Base-by-base conservation (phyloP, 2,113 vertebrate species). In the Asarcornis scutulata region DNA sequence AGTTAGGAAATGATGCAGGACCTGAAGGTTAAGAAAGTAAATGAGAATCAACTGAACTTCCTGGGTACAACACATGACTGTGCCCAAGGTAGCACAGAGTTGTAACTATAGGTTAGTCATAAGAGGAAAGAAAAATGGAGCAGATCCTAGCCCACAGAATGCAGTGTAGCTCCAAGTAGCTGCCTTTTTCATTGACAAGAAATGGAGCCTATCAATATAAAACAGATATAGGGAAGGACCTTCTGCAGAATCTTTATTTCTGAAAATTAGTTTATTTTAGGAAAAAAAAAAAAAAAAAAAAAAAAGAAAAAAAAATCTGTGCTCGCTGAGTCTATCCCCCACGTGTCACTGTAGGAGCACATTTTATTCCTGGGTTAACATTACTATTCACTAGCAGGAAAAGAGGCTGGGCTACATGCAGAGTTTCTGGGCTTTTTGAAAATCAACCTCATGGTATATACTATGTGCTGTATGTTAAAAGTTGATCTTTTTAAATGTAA, bases 401-500 rank as follows among this genome's bases (percentile, higher is more conserved):
- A 81, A 74, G n/a, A 44, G 40, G 9, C 26, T 69, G 56, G 20
- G 58, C 1, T 4, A 48, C 0, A 1, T 68, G 48, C 72, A 63
- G 34, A 31, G 23, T 34, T 94, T 58, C 77, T 75, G 38, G 67
- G 55, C 59, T 94, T 90, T 91, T 86, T 83, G 71, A 69, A 91
- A 83, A 59, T 60, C 74, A 82, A 31, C 60, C 78, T 92, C 64
- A 10, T 53, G 60, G 73, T 87, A 52, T 93, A 80, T 81, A 60
- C 56, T 38, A 9, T 72, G 91, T 46, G 32, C 46, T 67, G 21
- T 71, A 67, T 88, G 74, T 67, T 42, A 93, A 87, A 94, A 40
- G 88, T 89, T 94, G 86, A 91, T 96, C 50, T 94, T 97, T 96
- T 96, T 80, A 88, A 97, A 96, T 96, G 96, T 94, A 89, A 97